Percentiles rank a stretch among this genome's conserved stretches.
Conservation (phyloP, 2,113 vertebrate genomes). For the pig (Sus scrofa) region T2T-Sscrofa CM000812.6:144134001-144134500, state of each 20-base stretch:
- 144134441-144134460: neutral
- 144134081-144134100: conserved; percentile 43
- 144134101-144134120: conserved; percentile 40
- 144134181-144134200: neutral
- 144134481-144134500: neutral
- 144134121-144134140: conserved; percentile 63
- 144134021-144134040: conserved; percentile 53
- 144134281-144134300: neutral
- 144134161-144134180: conserved; percentile 39
- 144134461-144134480: neutral
- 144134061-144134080: conserved; percentile 45
- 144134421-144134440: neutral
- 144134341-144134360: neutral
- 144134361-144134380: neutral
- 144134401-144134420: neutral
- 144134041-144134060: conserved; percentile 42
- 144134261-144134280: conserved; percentile 11
- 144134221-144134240: conserved; percentile 43
- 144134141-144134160: conserved; percentile 59
- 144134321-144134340: conserved; percentile 13
- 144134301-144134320: neutral
- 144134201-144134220: neutral
- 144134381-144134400: neutral
- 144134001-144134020: conserved; percentile 27
- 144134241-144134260: neutral